A percentile compares a stretch with the other conserved stretches of the same genome.
Evolutionary conservation across 2,113 vertebrate species (phyloP).

Genomic region (Albula glossodonta): DNA sequence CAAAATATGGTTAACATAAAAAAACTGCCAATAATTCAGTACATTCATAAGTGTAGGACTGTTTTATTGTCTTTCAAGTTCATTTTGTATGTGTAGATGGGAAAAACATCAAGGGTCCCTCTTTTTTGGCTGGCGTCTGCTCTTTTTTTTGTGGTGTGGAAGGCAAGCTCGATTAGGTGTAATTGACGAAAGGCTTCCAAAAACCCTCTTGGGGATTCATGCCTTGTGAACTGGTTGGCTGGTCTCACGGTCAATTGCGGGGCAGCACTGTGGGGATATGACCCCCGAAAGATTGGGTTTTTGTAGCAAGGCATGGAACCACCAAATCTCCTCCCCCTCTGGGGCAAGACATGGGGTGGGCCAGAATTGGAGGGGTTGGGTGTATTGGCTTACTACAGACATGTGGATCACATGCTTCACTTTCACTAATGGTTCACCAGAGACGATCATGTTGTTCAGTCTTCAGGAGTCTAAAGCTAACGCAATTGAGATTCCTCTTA

Average conservation of each 20-base stretch:
- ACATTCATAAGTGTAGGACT: neutral
- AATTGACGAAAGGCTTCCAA: neutral
- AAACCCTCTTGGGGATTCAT: neutral
- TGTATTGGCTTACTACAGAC: neutral
- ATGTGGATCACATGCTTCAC: neutral
- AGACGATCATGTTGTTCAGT: neutral
- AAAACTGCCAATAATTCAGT: neutral
- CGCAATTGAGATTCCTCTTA: neutral
- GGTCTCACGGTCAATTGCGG: neutral
- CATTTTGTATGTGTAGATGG: neutral
- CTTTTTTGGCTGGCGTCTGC: neutral
- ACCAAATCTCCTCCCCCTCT: neutral
- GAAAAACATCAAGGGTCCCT: neutral
- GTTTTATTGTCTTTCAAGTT: neutral
- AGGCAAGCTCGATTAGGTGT: neutral
- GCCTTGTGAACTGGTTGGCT: neutral
- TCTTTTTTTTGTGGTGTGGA: neutral
- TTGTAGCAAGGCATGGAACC: neutral
- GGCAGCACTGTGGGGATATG: neutral
- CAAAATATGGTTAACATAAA: neutral
- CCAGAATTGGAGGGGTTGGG: neutral
- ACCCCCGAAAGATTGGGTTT: neutral
- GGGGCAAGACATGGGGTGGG: too few species aligned
- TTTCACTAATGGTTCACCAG: constrained; percentile 7
- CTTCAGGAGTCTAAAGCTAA: neutral